Percentiles rank a stretch among this genome's conserved stretches.
These are phyloP conservation scores for Parazoanthus darwini DNA, from an alignment of 92 coral and sea anemone genomes.

Conservation along the genomic window DNA sequence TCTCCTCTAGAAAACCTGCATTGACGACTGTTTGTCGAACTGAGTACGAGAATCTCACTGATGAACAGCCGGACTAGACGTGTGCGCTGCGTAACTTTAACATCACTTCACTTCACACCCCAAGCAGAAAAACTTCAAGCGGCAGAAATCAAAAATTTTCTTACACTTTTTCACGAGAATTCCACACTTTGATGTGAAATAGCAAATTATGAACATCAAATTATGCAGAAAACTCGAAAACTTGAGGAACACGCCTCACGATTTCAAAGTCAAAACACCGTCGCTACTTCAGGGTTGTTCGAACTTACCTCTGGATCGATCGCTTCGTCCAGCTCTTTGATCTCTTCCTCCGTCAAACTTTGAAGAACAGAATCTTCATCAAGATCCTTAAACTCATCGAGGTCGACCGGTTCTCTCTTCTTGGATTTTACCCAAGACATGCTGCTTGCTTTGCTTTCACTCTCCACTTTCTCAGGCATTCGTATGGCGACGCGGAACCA, in stretches of 20 bases:
- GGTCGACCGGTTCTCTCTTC: slow-evolving; percentile 58
- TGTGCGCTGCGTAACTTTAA: neutral
- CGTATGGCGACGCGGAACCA: slow-evolving; percentile 31
- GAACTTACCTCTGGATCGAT: slow-evolving; percentile 95
- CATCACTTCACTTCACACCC: neutral
- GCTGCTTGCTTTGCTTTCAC: slow-evolving; percentile 19
- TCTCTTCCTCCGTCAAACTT: slow-evolving; percentile 82
- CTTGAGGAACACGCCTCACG: slow-evolving; percentile 11
- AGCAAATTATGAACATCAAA: slow-evolving; percentile 2
- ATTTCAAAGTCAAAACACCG: neutral
- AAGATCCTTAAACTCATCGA: slow-evolving; percentile 73
- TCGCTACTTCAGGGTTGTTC: neutral
- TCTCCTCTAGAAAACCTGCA: neutral
- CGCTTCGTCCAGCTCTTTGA: slow-evolving; percentile 78
- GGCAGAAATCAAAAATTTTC: neutral
- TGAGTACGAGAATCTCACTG: neutral
- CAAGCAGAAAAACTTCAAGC: slow-evolving; percentile 4
- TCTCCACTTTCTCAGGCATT: slow-evolving; percentile 33
- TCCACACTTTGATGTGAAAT: neutral
- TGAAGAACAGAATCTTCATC: slow-evolving; percentile 86
- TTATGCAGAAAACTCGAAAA: slow-evolving; percentile 21
- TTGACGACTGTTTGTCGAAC: neutral
- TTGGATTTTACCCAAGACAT: slow-evolving; percentile 85
- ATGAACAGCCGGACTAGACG: neutral
- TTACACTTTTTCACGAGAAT: neutral